Conservation (phyloP, 2,113 vertebrate genomes). For the Strigops habroptila region DNA sequence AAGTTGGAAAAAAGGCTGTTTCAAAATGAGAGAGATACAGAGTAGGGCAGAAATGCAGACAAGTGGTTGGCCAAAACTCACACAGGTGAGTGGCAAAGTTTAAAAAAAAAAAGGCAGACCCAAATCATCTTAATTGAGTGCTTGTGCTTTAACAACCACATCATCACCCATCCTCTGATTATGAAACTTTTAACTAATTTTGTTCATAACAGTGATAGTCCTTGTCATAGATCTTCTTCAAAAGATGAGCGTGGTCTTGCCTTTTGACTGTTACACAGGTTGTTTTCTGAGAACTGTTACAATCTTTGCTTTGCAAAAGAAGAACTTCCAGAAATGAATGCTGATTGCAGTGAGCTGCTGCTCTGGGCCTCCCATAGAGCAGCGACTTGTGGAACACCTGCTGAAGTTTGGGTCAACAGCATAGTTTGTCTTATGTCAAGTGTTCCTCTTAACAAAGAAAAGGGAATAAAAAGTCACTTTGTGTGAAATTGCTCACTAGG, state of each 20-base stretch:
- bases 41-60: neutral
- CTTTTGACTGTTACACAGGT: neutral
- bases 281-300: neutral
- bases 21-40: neutral
- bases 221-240: neutral
- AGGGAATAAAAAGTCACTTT: neutral
- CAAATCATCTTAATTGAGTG: neutral
- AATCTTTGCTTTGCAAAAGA: neutral
- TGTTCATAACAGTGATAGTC: neutral
- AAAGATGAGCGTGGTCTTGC: neutral
- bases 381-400: neutral
- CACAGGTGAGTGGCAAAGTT: neutral
- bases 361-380: neutral
- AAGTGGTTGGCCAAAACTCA: neutral
- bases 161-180: neutral
- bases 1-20: neutral
- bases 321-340: neutral
- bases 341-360: neutral
- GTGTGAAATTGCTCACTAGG: neutral
- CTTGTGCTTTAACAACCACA: neutral
- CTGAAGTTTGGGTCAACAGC: neutral
- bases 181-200: neutral
- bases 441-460: neutral
- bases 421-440: neutral
- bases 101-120: neutral